Conservation (phyloP, 2,113 vertebrate genomes). For the Glaucidium brasilianum region DNA sequence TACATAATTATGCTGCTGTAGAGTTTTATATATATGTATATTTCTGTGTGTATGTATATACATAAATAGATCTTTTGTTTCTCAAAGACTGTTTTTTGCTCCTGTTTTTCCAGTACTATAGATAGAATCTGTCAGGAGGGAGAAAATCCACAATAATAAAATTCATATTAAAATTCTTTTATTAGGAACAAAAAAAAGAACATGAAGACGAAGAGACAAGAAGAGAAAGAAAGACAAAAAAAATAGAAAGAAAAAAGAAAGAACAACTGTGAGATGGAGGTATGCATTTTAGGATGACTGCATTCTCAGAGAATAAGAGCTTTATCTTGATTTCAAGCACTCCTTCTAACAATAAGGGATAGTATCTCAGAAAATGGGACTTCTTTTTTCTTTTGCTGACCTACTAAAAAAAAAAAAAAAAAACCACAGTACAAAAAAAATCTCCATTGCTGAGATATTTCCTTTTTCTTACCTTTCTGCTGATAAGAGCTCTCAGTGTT, state of each 20-base stretch:
- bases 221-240: not conserved
- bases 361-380: constrained; percentile 19
- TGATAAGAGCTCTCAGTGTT: constrained; percentile 68
- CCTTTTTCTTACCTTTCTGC: constrained; percentile 64
- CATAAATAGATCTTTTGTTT: not conserved
- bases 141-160: not conserved
- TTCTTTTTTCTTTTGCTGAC: constrained; percentile 47
- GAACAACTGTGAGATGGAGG: not conserved
- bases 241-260: not conserved
- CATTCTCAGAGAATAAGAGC: constrained; percentile 7
- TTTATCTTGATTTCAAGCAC: constrained; percentile 50
- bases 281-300: not conserved
- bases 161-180: not conserved
- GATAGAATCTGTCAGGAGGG: not conserved
- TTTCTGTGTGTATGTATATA: not conserved
- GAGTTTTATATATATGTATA: not conserved
- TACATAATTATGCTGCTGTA: not conserved
- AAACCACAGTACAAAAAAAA: not conserved
- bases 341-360: constrained; percentile 39
- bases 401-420: constrained; percentile 47
- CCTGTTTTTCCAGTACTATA: not conserved
- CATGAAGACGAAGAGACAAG: not conserved
- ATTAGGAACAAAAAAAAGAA: not conserved
- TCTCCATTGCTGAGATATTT: constrained; percentile 35
- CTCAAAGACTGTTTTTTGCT: not conserved